These are phyloP conservation scores for Poecilus cupreus DNA, from an alignment of 2,888 invertebrate genomes.

Conservation along the genomic window DNA sequence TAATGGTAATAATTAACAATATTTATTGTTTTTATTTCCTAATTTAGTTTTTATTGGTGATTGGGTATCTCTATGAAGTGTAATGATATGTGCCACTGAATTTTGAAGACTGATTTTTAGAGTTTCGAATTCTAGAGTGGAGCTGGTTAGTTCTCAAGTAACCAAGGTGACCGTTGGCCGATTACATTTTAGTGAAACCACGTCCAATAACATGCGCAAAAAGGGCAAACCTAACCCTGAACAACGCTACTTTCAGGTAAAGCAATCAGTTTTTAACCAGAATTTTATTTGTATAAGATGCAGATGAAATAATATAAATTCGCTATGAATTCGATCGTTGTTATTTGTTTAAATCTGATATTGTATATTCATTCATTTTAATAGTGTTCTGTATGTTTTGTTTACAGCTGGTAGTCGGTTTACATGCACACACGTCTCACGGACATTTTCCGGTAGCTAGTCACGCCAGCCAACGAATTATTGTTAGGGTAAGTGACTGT, in stretches of 20 bases:
- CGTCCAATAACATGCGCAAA: slow-evolving; percentile 99
- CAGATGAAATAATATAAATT: too few relatives aligned
- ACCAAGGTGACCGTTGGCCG: slow-evolving; percentile 97
- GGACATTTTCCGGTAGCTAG: slow-evolving; percentile 88
- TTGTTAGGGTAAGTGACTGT: slow-evolving; percentile 88
- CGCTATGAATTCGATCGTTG: too few relatives aligned
- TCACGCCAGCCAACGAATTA: slow-evolving; percentile 95
- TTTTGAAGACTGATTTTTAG: slow-evolving; percentile 53
- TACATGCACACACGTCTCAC: slow-evolving; percentile 91
- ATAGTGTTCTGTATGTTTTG: not conserved
- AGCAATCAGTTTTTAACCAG: not conserved
- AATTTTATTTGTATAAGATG: too few relatives aligned
- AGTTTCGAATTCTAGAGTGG: slow-evolving; percentile 74
- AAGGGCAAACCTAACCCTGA: slow-evolving; percentile 99
- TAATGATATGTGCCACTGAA: slow-evolving; percentile 18
- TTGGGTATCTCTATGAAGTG: slow-evolving; percentile 28
- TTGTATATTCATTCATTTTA: too few relatives aligned
- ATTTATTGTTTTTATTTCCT: not conserved
- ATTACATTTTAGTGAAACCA: slow-evolving; percentile 98
- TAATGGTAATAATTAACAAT: not conserved
- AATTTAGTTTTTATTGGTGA: not conserved
- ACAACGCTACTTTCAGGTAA: slow-evolving; percentile 93
- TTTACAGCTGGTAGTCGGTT: slow-evolving; percentile 85
- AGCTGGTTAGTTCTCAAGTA: slow-evolving; percentile 89
- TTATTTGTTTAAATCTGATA: too few relatives aligned